Percentiles rank a stretch among this genome's conserved stretches.
Conservation (phyloP, 2,797 vertebrate genomes). For the Brachyrhaphis roseni region DNA sequence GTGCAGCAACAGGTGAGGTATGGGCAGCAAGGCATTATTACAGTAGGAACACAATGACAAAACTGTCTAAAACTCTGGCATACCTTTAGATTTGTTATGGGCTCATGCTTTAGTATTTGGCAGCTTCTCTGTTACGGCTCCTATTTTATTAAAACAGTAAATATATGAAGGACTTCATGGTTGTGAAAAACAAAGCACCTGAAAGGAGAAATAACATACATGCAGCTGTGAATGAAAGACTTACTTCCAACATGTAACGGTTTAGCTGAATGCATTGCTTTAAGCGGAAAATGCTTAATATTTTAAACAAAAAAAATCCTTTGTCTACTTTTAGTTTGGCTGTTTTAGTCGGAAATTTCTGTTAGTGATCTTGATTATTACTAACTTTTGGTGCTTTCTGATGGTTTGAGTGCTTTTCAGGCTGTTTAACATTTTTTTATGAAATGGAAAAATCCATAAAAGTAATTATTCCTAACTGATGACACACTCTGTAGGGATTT, state of each 20-base stretch:
- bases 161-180: not conserved
- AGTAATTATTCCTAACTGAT: not conserved
- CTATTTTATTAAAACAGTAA: not conserved
- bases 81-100: not conserved
- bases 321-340: not conserved
- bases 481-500: not conserved
- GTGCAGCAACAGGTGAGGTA: not conserved
- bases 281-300: not conserved
- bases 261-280: not conserved
- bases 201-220: not conserved
- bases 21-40: not conserved
- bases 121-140: not conserved
- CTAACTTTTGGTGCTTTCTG: not conserved
- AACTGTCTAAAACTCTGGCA: not conserved
- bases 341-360: not conserved
- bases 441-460: not conserved
- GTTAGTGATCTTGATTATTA: not conserved
- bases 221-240: not conserved
- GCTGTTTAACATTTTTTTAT: not conserved
- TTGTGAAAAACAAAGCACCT: not conserved
- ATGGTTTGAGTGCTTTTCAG: not conserved
- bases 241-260: not conserved
- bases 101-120: not conserved
- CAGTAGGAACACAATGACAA: not conserved
- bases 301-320: not conserved